These are phyloP conservation scores for Pomatorhinus ruficollis DNA, from an alignment of 2,113 vertebrate genomes.

Conservation along the genomic window DNA sequence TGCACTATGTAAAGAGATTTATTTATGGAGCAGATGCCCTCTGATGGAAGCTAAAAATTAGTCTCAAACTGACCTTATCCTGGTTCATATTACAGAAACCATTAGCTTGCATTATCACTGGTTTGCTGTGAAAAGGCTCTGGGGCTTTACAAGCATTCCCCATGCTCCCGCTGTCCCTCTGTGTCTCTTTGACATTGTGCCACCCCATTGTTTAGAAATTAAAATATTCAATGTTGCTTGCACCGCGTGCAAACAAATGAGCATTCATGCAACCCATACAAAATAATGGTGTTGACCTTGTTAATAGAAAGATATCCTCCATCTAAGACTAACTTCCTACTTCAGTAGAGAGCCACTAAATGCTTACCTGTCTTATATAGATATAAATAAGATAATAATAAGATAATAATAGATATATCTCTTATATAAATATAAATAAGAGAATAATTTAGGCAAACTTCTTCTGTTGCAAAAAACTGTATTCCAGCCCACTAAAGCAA, in stretches of 20 bases:
- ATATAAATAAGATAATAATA: neutral
- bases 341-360: neutral
- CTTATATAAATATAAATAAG: neutral
- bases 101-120: slow-evolving; percentile 17
- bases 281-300: slow-evolving; percentile 29
- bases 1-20: neutral
- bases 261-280: neutral
- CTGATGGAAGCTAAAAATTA: neutral
- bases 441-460: neutral
- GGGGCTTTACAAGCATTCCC: neutral
- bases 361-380: neutral
- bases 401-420: neutral
- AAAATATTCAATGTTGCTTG: slow-evolving; percentile 32
- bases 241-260: slow-evolving; percentile 27
- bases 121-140: slow-evolving; percentile 24
- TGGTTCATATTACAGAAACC: slow-evolving; percentile 18
- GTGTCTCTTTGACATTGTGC: slow-evolving; percentile 59
- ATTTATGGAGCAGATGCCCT: slow-evolving; percentile 31
- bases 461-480: neutral
- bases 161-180: neutral
- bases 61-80: slow-evolving; percentile 25
- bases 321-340: neutral
- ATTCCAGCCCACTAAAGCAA: neutral
- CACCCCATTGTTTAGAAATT: slow-evolving; percentile 63
- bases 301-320: slow-evolving; percentile 36